phyloP scores from a whole-genome alignment of 2,113 vertebrate genomes.

The Epinephelus lanceolatus region DNA sequence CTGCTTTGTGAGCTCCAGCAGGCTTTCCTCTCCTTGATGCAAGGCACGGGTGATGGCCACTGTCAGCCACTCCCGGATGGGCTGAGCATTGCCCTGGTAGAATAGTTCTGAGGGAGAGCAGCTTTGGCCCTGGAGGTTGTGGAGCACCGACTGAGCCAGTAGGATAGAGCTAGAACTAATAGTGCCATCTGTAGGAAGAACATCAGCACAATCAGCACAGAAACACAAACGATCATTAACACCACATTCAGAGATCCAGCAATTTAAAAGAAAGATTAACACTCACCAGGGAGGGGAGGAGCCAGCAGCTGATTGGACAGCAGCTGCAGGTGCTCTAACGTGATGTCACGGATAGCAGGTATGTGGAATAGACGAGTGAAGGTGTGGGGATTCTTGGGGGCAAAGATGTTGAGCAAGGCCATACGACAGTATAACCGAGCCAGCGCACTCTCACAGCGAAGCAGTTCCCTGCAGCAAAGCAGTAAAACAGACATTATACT shows the following conservation, averaged over 20 bases:
- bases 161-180: constrained; percentile 95
- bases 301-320: constrained; percentile 97
- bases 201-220: constrained; percentile 14
- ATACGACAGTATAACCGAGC: constrained; percentile 95
- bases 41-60: constrained; percentile 95
- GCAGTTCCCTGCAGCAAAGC: constrained; percentile 88
- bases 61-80: constrained; percentile 93
- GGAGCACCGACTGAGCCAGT: constrained; percentile 94
- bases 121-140: constrained; percentile 92
- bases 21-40: constrained; percentile 96
- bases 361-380: constrained; percentile 98
- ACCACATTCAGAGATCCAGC: background rate
- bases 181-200: constrained; percentile 89
- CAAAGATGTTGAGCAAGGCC: constrained; percentile 97
- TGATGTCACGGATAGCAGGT: constrained; percentile 95
- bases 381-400: constrained; percentile 94
- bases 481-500: background rate
- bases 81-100: constrained; percentile 94
- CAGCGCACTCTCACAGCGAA: constrained; percentile 93
- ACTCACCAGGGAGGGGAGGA: constrained; percentile 94
- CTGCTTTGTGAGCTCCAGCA: constrained; percentile 95
- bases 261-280: background rate
- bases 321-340: constrained; percentile 96
- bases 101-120: constrained; percentile 96
- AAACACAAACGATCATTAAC: background rate